A percentile compares a stretch with the other conserved stretches of the same genome.
phyloP scores from a whole-genome alignment of 2,797 vertebrate genomes.

The Danio kyathit region DNA sequence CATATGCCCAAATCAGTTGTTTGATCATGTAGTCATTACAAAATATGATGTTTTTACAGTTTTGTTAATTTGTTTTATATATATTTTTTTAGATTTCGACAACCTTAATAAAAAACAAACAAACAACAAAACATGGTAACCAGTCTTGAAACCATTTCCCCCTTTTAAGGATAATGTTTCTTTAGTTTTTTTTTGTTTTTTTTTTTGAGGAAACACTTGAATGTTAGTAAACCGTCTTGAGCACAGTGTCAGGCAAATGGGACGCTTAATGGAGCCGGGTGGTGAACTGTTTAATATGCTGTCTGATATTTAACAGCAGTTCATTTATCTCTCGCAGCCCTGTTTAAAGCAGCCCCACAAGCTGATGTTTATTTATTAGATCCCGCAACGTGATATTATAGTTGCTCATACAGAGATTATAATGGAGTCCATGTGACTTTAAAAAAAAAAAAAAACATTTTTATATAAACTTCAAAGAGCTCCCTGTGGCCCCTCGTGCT shows the following conservation, averaged over 20 bases:
- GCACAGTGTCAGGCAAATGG: conserved; percentile 3
- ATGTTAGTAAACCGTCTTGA: conserved; percentile 11
- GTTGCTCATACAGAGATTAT: conserved; percentile 10
- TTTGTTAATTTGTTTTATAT: too few relatives aligned
- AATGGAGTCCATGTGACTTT: conserved; percentile 25
- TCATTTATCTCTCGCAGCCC: conserved; percentile 9
- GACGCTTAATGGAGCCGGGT: conserved; percentile 27
- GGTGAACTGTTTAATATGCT: conserved; percentile 30
- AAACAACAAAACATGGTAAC: conserved; percentile 12
- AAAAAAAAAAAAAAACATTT: too few relatives aligned
- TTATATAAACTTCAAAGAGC: conserved; percentile 39
- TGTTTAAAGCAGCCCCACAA: not conserved
- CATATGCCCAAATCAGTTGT: too few relatives aligned
- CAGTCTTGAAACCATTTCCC: conserved; percentile 67
- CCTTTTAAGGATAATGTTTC: not conserved
- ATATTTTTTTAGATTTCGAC: too few relatives aligned
- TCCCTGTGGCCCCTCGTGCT: conserved; percentile 56
- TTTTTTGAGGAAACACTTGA: conserved; percentile 5
- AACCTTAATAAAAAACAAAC: too few relatives aligned
- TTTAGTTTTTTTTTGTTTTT: too few relatives aligned
- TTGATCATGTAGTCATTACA: too few relatives aligned
- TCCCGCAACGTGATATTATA: conserved; percentile 24
- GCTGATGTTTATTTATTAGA: conserved; percentile 40
- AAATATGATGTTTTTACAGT: too few relatives aligned
- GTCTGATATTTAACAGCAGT: conserved; percentile 28